phyloP scores from a whole-genome alignment of 2,113 vertebrate genomes.

The Sitta europaea region DNA sequence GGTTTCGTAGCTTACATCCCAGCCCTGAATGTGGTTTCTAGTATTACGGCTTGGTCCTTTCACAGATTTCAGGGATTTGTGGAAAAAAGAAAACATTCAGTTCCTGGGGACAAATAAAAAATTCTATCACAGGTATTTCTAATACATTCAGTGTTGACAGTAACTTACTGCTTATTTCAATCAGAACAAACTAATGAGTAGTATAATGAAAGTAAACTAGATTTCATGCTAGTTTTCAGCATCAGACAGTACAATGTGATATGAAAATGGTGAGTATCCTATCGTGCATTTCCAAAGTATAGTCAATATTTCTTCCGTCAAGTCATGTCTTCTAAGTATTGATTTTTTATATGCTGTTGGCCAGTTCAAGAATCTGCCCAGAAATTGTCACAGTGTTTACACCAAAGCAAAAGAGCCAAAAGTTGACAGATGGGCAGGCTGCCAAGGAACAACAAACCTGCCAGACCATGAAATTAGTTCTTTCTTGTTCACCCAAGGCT shows the following conservation, averaged over 20 bases:
- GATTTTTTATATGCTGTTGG: not conserved
- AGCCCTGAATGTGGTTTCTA: not conserved
- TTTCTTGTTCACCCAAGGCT: slow-evolving; percentile 21
- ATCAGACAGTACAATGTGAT: not conserved
- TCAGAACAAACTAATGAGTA: not conserved
- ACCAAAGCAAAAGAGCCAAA: not conserved
- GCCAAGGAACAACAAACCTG: slow-evolving; percentile 45
- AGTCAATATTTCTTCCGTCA: not conserved
- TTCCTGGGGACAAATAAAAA: not conserved
- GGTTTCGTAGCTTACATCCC: not conserved
- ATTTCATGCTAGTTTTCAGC: not conserved
- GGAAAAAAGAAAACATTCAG: no score
- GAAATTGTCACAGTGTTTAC: not conserved
- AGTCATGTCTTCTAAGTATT: not conserved
- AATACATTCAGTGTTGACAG: not conserved
- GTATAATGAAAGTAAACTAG: not conserved
- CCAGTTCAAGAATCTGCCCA: not conserved
- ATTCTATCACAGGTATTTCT: not conserved
- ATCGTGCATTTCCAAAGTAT: not conserved
- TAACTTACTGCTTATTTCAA: not conserved
- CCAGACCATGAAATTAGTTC: slow-evolving; percentile 69
- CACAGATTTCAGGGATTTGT: not conserved
- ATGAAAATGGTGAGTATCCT: not conserved
- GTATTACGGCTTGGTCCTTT: not conserved
- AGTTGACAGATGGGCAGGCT: slow-evolving; percentile 28